These are phyloP conservation scores for Galeopsomyia nigrocyanea DNA, from an alignment of 2,888 invertebrate genomes.

Conservation along the genomic window DNA sequence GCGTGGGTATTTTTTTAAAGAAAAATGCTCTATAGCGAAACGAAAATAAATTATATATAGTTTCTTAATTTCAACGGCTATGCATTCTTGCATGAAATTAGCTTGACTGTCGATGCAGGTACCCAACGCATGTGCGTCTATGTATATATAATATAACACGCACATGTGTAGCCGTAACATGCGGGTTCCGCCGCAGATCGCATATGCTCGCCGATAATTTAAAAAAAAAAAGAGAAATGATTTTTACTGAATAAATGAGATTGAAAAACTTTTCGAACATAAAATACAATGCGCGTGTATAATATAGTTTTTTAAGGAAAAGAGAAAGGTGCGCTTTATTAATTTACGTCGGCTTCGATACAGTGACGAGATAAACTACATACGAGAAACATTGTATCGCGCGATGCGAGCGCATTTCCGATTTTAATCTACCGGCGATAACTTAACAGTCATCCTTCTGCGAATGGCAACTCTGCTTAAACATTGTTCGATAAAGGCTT, in stretches of 20 bases:
- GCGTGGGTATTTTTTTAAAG: conserved; percentile 5
- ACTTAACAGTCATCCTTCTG: conserved; percentile 44
- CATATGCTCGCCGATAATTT: not conserved
- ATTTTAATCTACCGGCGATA: conserved; percentile 41
- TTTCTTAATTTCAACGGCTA: conserved; percentile 29
- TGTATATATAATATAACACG: not conserved
- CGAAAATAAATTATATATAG: not conserved
- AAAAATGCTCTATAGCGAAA: not conserved
- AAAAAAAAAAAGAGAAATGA: conserved; percentile 12
- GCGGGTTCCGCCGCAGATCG: conserved; percentile 16
- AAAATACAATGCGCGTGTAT: too few relatives aligned
- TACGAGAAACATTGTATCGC: conserved; percentile 24
- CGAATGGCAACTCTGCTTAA: conserved; percentile 32
- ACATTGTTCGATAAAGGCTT: conserved; percentile 29
- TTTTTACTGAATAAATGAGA: conserved; percentile 3
- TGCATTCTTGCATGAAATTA: conserved; percentile 31
- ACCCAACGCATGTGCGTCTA: not conserved
- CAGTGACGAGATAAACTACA: conserved; percentile 29
- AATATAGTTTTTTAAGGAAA: not conserved
- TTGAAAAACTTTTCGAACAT: conserved; percentile 2
- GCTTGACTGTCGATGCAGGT: conserved; percentile 7
- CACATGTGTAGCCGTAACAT: not conserved
- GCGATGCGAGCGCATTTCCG: conserved; percentile 27
- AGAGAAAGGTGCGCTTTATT: conserved; percentile 40
- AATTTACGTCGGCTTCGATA: conserved; percentile 30